These are phyloP conservation scores for Menidia menidia DNA, from an alignment of 2,797 vertebrate genomes.

Conservation along the genomic window DNA sequence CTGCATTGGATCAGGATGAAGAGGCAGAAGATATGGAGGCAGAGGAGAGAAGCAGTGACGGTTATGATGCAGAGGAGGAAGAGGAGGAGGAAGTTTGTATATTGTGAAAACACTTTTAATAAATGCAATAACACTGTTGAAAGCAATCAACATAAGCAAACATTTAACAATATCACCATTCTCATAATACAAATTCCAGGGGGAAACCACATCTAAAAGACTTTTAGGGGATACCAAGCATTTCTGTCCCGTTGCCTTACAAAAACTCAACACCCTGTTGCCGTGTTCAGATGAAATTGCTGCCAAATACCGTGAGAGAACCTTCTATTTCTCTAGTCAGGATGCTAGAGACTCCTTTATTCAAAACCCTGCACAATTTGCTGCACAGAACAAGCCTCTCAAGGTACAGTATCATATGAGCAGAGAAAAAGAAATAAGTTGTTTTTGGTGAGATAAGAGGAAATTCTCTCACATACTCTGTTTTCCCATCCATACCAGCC, in stretches of 20 bases:
- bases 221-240: constrained; percentile 89
- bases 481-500: constrained; percentile 76
- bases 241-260: constrained; percentile 93
- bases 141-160: background rate
- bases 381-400: constrained; percentile 82
- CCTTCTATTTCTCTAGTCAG: constrained; percentile 88
- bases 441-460: background rate
- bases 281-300: constrained; percentile 83
- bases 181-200: constrained; percentile 72
- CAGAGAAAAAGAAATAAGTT: background rate
- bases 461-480: background rate
- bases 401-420: constrained; percentile 79
- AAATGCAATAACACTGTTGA: too few relatives aligned
- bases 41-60: constrained; percentile 67
- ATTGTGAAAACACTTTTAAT: background rate
- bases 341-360: constrained; percentile 88
- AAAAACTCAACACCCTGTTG: constrained; percentile 84
- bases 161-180: constrained; percentile 1
- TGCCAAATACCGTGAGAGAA: constrained; percentile 89
- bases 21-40: constrained; percentile 85
- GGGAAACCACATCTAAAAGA: constrained; percentile 77
- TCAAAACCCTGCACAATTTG: constrained; percentile 85
- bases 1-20: constrained; percentile 84
- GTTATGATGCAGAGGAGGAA: constrained; percentile 34
- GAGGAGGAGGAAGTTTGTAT: constrained; percentile 61